Conservation (phyloP, 2,888 invertebrate genomes). For the Caenorhabditis sp. region DNA sequence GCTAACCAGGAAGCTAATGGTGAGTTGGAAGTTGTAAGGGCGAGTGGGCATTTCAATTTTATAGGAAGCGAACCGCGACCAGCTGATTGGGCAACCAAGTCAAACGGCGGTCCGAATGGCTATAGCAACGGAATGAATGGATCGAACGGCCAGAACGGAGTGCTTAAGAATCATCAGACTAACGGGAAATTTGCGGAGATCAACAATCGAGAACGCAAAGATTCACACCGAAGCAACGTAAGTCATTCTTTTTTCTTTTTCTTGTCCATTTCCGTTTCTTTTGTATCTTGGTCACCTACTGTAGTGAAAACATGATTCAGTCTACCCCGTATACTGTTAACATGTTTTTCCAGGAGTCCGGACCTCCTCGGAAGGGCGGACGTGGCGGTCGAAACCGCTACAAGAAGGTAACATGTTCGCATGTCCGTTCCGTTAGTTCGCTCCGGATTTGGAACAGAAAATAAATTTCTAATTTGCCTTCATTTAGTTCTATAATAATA, state of each 20-base stretch:
- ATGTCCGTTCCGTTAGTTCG: conserved; percentile 4
- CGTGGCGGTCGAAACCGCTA: conserved; percentile 17
- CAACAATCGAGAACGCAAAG: conserved; percentile 31
- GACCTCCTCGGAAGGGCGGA: not conserved
- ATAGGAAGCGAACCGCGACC: not conserved
- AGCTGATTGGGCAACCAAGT: not conserved
- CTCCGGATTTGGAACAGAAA: not conserved
- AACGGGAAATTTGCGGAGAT: conserved; percentile 12
- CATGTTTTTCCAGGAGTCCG: conserved; percentile 2
- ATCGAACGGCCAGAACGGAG: conserved; percentile 14
- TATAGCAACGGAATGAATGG: conserved; percentile 6
- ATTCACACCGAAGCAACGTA: conserved; percentile 51
- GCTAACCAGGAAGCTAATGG: conserved; percentile 15
- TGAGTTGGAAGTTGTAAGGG: not conserved
- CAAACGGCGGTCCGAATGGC: not conserved
- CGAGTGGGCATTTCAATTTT: not conserved
- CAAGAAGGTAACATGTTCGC: conserved; percentile 18
- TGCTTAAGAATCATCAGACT: not conserved
- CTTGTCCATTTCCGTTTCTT: no score
- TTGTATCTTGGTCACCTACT: not conserved
- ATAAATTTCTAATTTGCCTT: not conserved
- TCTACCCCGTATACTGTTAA: not conserved
- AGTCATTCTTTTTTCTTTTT: no score
- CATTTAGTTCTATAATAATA: no score
- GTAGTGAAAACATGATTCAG: conserved; percentile 1